Percentiles rank a stretch among this genome's conserved stretches.
Evolutionary conservation across 64 coral and sea anemone genomes (phyloP).

Genomic region (Astreopora myriophthalma): DNA sequence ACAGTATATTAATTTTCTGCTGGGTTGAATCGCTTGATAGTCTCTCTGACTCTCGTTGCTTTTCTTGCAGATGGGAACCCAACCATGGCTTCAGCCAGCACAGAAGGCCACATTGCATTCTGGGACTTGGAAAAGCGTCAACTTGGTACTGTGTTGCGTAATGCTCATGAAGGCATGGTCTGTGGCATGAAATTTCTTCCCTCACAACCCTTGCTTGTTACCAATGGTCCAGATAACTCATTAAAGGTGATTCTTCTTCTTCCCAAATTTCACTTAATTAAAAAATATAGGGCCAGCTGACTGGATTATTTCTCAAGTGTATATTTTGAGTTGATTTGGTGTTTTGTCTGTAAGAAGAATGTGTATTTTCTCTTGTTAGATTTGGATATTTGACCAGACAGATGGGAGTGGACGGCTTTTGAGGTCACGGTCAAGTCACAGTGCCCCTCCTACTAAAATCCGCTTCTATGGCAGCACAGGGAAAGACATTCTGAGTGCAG

Average conservation of each 20-base stretch:
- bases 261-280: neutral
- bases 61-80: conserved; percentile 83
- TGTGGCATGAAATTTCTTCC: conserved; percentile 91
- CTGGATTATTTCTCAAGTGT: neutral
- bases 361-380: neutral
- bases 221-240: conserved; percentile 92
- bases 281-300: neutral
- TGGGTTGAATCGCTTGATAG: no score
- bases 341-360: neutral
- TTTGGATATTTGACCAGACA: conserved; percentile 98
- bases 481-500: conserved; percentile 84
- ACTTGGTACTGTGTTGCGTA: conserved; percentile 74
- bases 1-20: no score
- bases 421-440: conserved; percentile 88
- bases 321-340: neutral
- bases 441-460: conserved; percentile 88
- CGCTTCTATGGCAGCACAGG: conserved; percentile 84
- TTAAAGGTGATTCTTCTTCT: conserved; percentile 71
- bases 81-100: conserved; percentile 92
- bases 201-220: conserved; percentile 83
- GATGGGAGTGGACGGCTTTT: conserved; percentile 90
- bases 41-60: neutral
- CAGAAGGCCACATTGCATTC: conserved; percentile 93
- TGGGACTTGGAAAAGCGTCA: conserved; percentile 93
- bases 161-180: conserved; percentile 77